phyloP scores from a whole-genome alignment of 2,797 vertebrate genomes.

The Mormyrus hasselquistii region DNA sequence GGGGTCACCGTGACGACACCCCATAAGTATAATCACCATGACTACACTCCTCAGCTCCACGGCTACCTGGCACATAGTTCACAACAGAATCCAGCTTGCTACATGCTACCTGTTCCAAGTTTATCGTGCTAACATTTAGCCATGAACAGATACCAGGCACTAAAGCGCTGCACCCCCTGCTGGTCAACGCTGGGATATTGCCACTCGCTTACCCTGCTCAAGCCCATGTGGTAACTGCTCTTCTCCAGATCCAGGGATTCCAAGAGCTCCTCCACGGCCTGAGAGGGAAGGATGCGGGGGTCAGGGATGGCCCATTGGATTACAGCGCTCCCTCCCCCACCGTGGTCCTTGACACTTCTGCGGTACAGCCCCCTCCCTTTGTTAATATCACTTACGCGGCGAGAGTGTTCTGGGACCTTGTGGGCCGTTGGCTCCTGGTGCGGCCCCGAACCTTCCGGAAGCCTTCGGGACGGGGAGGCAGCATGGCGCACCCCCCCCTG shows the following conservation, averaged over 20 bases:
- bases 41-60: not conserved
- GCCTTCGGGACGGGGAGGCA: not conserved
- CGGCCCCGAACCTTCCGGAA: not conserved
- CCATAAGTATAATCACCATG: not conserved
- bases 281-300: conserved; percentile 16
- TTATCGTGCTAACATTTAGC: not conserved
- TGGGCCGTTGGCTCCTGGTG: not conserved
- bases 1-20: not conserved
- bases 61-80: not conserved
- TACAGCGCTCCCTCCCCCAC: not conserved
- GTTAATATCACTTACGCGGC: conserved; percentile 5
- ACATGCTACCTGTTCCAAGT: not conserved
- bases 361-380: not conserved
- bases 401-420: not conserved
- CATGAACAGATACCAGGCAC: not conserved
- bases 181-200: not conserved
- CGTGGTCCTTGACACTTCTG: not conserved
- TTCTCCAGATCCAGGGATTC: conserved; percentile 93
- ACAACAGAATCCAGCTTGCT: not conserved
- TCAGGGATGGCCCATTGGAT: not conserved
- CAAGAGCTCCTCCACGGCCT: conserved; percentile 94
- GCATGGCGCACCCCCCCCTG: not conserved
- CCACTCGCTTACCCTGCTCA: conserved; percentile 78
- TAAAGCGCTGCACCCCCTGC: not conserved
- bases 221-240: conserved; percentile 90